These are phyloP conservation scores for Litoditis marina DNA, from an alignment of 2,888 invertebrate species.

Conservation along the genomic window DNA sequence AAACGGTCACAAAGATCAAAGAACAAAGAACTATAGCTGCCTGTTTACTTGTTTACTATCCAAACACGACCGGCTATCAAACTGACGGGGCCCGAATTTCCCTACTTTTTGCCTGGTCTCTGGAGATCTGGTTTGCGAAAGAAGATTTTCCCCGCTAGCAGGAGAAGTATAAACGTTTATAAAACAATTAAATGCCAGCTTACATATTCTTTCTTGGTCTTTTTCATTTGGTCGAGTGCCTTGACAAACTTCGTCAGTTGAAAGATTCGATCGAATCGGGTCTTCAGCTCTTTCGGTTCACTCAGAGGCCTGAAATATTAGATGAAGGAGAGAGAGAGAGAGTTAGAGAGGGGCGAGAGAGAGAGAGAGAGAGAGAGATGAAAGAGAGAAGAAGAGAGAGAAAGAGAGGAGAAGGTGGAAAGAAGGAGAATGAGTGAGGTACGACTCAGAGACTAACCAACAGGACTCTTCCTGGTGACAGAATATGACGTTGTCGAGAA, in stretches of 20 bases:
- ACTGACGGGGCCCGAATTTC: no score
- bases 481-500: constrained; percentile 92
- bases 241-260: constrained; percentile 79
- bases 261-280: constrained; percentile 95
- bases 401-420: neutral
- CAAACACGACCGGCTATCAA: no score
- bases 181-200: no score
- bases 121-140: no score
- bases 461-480: constrained; percentile 97
- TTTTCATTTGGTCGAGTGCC: constrained; percentile 76
- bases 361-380: no score
- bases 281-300: constrained; percentile 86
- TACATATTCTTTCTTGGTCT: constrained; percentile 37
- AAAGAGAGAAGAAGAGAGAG: neutral
- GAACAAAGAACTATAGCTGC: no score
- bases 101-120: no score
- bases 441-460: constrained; percentile 69
- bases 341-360: no score
- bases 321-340: neutral
- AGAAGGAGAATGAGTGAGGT: neutral
- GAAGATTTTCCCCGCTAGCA: no score
- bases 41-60: no score
- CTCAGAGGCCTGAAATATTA: constrained; percentile 75
- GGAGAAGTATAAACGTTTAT: no score
- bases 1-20: no score